Evolutionary conservation across 2,797 vertebrate genomes (phyloP).

Genomic region (Sciurus carolinensis): DNA sequence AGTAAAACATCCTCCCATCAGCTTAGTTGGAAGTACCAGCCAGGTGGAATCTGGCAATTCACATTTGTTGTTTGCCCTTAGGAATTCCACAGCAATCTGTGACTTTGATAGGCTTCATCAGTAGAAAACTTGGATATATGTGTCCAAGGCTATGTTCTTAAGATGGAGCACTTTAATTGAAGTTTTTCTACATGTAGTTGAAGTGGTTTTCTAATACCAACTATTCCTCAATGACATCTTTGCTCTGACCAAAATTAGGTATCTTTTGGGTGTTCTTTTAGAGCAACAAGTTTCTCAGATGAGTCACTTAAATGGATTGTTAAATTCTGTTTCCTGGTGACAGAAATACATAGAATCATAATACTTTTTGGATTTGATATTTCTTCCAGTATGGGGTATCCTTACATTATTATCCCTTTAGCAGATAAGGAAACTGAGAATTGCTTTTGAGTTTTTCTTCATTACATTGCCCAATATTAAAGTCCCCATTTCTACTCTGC

Average conservation of each 20-base stretch:
- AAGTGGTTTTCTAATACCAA: conserved; percentile 42
- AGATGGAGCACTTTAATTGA: conserved; percentile 39
- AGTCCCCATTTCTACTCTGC: background rate
- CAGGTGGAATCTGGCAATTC: background rate
- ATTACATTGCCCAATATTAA: background rate
- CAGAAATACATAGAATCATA: background rate
- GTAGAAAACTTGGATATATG: background rate
- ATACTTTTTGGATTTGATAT: background rate
- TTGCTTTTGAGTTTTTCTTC: background rate
- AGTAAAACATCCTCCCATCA: background rate
- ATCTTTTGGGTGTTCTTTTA: conserved; percentile 41
- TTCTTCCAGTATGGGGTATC: background rate
- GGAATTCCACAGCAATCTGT: conserved; percentile 20
- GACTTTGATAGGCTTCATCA: background rate
- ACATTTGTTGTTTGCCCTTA: background rate
- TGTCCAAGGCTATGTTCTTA: background rate
- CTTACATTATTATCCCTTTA: conserved; percentile 41
- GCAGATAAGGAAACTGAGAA: background rate
- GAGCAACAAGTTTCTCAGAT: conserved; percentile 30
- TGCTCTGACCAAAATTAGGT: conserved; percentile 11
- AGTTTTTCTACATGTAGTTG: background rate
- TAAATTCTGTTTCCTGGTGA: background rate
- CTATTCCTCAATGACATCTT: background rate
- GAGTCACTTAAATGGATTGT: conserved; percentile 1
- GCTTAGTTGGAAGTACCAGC: background rate